These are phyloP conservation scores for Tanypteryx hageni DNA, from an alignment of 2,888 invertebrate species.

Conservation along the genomic window DNA sequence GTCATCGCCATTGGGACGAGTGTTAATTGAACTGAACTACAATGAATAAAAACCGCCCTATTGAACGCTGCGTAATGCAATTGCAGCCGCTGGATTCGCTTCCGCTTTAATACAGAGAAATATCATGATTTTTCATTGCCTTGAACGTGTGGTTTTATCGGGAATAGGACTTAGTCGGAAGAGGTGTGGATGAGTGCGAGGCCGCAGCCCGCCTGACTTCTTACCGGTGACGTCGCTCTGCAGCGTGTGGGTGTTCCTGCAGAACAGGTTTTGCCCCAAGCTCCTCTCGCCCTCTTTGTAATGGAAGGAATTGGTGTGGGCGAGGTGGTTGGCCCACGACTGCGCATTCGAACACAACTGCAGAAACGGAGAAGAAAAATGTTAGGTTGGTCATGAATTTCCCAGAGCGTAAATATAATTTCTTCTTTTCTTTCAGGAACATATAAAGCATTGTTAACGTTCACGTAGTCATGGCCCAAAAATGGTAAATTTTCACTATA, in stretches of 20 bases:
- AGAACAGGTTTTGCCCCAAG: conserved; percentile 89
- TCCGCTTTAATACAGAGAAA: too few relatives aligned
- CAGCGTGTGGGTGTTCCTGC: conserved; percentile 82
- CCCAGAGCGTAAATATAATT: not conserved
- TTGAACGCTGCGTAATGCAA: too few relatives aligned
- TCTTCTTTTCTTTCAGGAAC: too few relatives aligned
- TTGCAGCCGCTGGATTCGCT: too few relatives aligned
- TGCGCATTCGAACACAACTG: conserved; percentile 89
- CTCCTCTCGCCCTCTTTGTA: conserved; percentile 85
- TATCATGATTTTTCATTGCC: too few relatives aligned
- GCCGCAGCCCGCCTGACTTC: conserved; percentile 42
- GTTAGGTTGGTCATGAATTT: not conserved
- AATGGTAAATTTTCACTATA: too few relatives aligned
- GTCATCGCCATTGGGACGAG: too few relatives aligned
- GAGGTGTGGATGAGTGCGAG: not conserved
- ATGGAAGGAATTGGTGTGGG: conserved; percentile 87
- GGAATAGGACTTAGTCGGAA: not conserved
- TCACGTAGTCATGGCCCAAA: not conserved
- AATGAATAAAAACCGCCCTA: too few relatives aligned
- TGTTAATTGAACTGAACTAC: too few relatives aligned
- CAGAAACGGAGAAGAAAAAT: conserved; percentile 70
- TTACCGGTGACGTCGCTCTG: conserved; percentile 84
- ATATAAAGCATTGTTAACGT: not conserved
- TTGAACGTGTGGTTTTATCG: not conserved
- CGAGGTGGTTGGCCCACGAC: conserved; percentile 92